Evolutionary conservation across 2,113 vertebrate genomes (phyloP), one percentile per base, ranked within the genome.

Genomic region (Morphnarchus princeps): DNA sequence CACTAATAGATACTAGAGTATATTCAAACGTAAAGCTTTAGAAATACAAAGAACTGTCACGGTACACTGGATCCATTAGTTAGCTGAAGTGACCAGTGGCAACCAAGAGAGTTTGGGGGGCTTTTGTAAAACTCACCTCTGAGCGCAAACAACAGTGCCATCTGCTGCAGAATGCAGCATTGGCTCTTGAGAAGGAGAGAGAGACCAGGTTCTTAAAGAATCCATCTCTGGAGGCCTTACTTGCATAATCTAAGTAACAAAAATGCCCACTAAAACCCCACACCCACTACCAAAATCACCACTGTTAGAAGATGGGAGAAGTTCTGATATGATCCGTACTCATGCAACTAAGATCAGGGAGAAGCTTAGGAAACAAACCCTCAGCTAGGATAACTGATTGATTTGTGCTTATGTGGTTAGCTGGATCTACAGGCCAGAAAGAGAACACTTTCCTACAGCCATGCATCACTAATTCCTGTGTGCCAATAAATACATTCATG

Each of bases 111-210:
- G 38, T 14, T 31, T 50, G 32, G 90, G n/a, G 26, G 24, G 19
- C 31, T 29, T 34, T 16, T 12, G 11, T 24, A 34, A 38, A 88
- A 36, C 38, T 76, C 79, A 94, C 82, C 82, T 88, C 93, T 72
- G 62, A 90, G n/a, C 20, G 7, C 91, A 86, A 72, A 54, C 82
- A 90, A 71, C 82, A 92, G 86, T 97, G 96, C 87, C 96, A 95
- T 21, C 96, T 94, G 91, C 71, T 94, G 93, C 86, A 80, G 76
- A 42, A 52, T 3, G 19, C 74, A 59, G 74, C 36, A 7, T 0
- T 31, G 25, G 22, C 38, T 86, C 38, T 71, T 42, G 29, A 63
- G 71, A 52, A 16, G 13, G 6, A 61, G 18, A 69, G 28, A 65
- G 36, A 84, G 14, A 67, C 11, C 28, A 22, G 10, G 34, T 36